A percentile compares a stretch with the other conserved stretches of the same genome.
Evolutionary conservation across 1,140 invertebrate species (phyloP).

Genomic region (Notospermus geniculatus): DNA sequence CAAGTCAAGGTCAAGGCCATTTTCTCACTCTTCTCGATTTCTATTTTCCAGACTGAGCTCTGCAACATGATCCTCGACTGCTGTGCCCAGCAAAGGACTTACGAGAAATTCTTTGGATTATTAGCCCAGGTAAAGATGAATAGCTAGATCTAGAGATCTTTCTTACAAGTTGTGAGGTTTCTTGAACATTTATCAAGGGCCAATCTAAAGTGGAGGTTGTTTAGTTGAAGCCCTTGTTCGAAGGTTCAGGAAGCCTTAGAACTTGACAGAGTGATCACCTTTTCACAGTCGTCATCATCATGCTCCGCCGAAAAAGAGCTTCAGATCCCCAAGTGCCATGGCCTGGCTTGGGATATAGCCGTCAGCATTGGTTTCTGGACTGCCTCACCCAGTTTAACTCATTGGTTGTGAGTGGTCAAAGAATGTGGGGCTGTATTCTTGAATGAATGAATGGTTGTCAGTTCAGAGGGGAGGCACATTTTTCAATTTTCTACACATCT

Average conservation of each 20-base stretch:
- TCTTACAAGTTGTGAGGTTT: constrained; percentile 62
- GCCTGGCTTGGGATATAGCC: too few relatives aligned
- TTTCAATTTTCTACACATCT: too few relatives aligned
- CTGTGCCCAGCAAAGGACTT: constrained; percentile 97
- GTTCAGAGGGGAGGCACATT: too few relatives aligned
- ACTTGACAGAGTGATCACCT: background rate
- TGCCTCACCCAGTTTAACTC: background rate
- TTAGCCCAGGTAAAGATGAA: constrained; percentile 71
- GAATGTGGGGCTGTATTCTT: too few relatives aligned
- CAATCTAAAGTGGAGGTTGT: background rate
- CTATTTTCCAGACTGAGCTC: constrained; percentile 67
- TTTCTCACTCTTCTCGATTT: too few relatives aligned
- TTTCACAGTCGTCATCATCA: background rate
- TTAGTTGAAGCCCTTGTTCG: background rate
- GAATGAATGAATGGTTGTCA: too few relatives aligned
- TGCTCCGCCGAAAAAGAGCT: background rate
- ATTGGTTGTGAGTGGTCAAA: background rate
- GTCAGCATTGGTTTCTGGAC: background rate
- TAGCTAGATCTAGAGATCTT: constrained; percentile 58
- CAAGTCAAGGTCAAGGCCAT: too few relatives aligned
- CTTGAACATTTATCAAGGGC: too few relatives aligned
- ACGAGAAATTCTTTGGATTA: constrained; percentile 97
- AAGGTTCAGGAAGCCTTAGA: background rate
- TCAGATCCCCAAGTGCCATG: too few relatives aligned
- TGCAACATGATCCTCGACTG: constrained; percentile 99